Base-by-base conservation (phyloP, 2,113 vertebrate genomes). In the Dicrurus megarhynchus region DNA sequence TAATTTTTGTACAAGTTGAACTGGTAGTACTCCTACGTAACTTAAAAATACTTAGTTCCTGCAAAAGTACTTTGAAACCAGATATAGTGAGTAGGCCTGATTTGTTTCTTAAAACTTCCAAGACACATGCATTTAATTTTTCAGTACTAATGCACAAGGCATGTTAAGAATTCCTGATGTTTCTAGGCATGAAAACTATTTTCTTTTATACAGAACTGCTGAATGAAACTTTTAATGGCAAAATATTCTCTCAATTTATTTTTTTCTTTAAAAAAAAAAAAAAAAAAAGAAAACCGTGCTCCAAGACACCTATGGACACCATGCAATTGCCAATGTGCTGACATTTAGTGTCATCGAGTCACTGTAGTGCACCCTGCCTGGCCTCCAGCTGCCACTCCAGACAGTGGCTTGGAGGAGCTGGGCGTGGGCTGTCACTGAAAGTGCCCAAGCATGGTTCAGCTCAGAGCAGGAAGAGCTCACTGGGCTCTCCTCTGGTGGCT, bases 11-110 rank as follows among this genome's bases (percentile, higher is more conserved):
- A 46, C 64, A 32, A 22, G 61, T 82, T 78, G 87, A 93, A 59
- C 77, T 69, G 73, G 74, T 84, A 82, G 42, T 87, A 77, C 76
- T 93, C 91, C 94, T 90, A 86, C 77, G 0, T 84, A 57, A 59
- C 74, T 95, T 91, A 75, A 93, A 87, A 96, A 93, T 69, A 79
- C 49, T 61, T 68, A 37, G n/a, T 42, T 89, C 61, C 88, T 89
- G 75, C 59, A 57, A 23, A 85, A 89, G 77, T 60, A 76, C 61
- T 79, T 95, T 61, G 42, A 87, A 79, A 52, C 27, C 37, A 82
- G 41, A 60, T 65, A 33, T 9, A 76, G 35, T 39, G 42, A 68
- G 23, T 65, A 65, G 37, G 50, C 42, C 50, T 73, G 21, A 74
- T 85, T 76, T 73, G 6, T 55, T 87, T 59, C 61, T 71, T 68